These are phyloP conservation scores for Ascaphus truei DNA, from an alignment of 2,113 vertebrate genomes.

Conservation along the genomic window DNA sequence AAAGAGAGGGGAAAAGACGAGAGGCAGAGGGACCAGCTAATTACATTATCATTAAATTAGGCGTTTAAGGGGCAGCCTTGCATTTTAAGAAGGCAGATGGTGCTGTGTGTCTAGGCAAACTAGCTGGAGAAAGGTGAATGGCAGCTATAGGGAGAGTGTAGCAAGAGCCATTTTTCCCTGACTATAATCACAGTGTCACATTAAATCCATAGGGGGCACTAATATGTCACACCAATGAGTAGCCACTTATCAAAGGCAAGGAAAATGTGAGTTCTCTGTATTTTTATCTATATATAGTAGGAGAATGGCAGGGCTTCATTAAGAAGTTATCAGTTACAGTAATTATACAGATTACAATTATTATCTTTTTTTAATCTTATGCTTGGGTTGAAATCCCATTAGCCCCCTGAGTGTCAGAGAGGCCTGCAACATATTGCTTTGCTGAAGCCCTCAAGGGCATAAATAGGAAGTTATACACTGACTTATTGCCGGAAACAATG, in stretches of 20 bases:
- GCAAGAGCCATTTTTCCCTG: neutral
- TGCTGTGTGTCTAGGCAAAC: conserved; percentile 2
- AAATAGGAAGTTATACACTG: no score
- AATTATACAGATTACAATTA: no score
- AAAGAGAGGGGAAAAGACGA: neutral
- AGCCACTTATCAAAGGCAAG: no score
- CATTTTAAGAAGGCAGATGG: conserved; percentile 24
- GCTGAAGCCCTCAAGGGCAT: no score
- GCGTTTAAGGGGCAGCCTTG: neutral
- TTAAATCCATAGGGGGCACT: conserved; percentile 8
- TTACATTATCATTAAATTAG: neutral
- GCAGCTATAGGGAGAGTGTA: neutral
- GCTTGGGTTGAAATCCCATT: no score
- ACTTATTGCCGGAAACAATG: no score
- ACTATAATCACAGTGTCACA: neutral
- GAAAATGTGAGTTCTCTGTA: neutral
- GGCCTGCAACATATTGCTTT: no score
- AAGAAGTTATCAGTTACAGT: no score
- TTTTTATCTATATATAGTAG: neutral
- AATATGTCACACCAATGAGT: neutral
- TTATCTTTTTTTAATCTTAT: no score
- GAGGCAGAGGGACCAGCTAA: neutral
- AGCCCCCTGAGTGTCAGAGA: no score
- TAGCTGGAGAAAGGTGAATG: neutral
- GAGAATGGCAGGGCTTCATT: no score